phyloP scores from a whole-genome alignment of 1,140 invertebrate species.

The Eurosta solidaginis region DNA sequence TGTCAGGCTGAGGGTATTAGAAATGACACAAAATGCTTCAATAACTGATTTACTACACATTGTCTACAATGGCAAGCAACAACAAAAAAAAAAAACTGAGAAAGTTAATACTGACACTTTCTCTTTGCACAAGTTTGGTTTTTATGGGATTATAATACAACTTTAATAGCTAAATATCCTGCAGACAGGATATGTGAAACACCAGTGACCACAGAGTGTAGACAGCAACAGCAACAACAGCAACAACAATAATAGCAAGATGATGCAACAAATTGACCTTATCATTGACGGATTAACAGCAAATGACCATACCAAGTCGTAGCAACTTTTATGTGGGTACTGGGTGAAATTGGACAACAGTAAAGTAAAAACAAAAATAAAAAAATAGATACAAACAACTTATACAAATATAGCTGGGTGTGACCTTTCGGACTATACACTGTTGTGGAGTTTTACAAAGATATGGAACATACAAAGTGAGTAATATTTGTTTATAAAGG shows the following conservation, averaged over 20 bases:
- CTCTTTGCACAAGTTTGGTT: not conserved
- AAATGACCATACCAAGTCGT: conserved; percentile 3
- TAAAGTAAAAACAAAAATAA: not conserved
- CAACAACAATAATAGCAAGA: not conserved
- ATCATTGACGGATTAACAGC: conserved; percentile 27
- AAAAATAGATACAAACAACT: not conserved
- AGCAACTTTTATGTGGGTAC: not conserved
- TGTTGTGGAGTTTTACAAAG: not conserved
- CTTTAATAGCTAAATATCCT: conserved; percentile 19
- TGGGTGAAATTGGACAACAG: not conserved
- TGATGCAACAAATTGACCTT: not conserved
- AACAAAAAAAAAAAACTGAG: not conserved
- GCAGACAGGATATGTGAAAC: not conserved
- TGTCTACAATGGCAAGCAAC: not conserved
- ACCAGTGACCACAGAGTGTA: not conserved
- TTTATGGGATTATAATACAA: conserved; percentile 28
- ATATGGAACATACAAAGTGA: not conserved
- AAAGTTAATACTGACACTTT: not conserved
- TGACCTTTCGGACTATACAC: no score
- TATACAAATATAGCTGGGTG: no score
- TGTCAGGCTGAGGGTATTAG: no score
- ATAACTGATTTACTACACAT: not conserved
- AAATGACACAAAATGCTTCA: no score
- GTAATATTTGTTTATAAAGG: no score
- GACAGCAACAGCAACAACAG: not conserved